Conservation (phyloP, 2,888 invertebrate species). For the Drosophila atripex region DNA sequence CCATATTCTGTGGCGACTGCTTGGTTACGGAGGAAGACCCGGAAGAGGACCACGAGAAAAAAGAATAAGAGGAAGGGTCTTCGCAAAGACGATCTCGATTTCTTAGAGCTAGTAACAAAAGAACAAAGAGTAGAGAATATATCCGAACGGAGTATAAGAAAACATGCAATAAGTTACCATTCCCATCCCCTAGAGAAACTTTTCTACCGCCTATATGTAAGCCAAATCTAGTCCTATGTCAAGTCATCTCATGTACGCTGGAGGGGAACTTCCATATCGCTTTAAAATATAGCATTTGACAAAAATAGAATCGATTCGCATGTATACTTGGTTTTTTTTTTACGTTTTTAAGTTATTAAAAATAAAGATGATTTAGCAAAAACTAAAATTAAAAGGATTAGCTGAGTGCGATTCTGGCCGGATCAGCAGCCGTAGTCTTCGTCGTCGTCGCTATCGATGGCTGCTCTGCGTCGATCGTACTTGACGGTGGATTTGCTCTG, state of each 20-base stretch:
- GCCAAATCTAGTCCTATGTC: constrained; percentile 75
- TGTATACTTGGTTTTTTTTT: constrained; percentile 25
- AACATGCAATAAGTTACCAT: constrained; percentile 15
- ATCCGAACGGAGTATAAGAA: constrained; percentile 17
- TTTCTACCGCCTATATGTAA: constrained; percentile 43
- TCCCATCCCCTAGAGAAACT: constrained; percentile 58
- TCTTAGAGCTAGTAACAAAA: not conserved
- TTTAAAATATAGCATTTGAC: constrained; percentile 22
- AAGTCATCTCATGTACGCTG: constrained; percentile 30
- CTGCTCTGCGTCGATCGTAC: constrained; percentile 95
- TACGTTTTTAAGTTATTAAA: constrained; percentile 68
- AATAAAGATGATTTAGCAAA: constrained; percentile 49
- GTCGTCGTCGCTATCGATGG: constrained; percentile 94
- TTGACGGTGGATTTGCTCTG: constrained; percentile 92
- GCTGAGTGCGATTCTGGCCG: constrained; percentile 4
- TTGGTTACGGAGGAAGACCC: constrained; percentile 93
- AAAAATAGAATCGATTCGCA: constrained; percentile 17
- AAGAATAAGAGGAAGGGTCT: constrained; percentile 79
- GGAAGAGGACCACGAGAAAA: constrained; percentile 84
- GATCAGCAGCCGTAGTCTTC: constrained; percentile 84
- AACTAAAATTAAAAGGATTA: constrained; percentile 37
- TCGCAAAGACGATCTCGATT: not conserved
- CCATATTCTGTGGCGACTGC: constrained; percentile 98
- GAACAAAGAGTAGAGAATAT: constrained; percentile 2
- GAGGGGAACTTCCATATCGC: constrained; percentile 16